Conservation (phyloP, 2,113 vertebrate genomes). For the Marmota monax region DNA sequence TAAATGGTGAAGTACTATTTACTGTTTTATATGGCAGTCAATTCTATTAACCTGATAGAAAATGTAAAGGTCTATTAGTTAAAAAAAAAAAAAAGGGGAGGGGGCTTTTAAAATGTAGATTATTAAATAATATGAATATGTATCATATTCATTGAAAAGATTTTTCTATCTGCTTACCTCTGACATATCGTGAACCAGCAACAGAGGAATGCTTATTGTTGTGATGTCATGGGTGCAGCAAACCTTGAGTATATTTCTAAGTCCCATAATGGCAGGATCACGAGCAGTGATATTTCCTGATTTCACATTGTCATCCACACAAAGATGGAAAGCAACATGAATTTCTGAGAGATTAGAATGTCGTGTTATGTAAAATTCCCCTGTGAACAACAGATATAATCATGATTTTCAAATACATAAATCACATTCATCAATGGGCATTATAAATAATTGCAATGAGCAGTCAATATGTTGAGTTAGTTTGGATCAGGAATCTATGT, state of each 20-base stretch:
- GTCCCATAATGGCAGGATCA: constrained; percentile 98
- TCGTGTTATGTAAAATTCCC: constrained; percentile 97
- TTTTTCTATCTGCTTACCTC: constrained; percentile 89
- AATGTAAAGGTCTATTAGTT: not conserved
- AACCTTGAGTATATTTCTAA: constrained; percentile 98
- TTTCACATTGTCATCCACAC: constrained; percentile 97
- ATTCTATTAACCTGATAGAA: not conserved
- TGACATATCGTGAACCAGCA: constrained; percentile 98
- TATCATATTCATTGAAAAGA: fast-evolving
- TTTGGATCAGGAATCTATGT: not conserved
- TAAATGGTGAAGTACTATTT: constrained; percentile 1
- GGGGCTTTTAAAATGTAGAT: not conserved
- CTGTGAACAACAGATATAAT: constrained; percentile 82
- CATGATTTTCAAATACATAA: not conserved
- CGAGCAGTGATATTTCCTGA: constrained; percentile 96
- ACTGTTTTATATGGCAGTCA: not conserved
- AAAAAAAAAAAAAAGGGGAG: not conserved
- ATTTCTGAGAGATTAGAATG: constrained; percentile 99
- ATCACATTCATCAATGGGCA: not conserved
- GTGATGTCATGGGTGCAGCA: constrained; percentile 98
- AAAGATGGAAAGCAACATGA: constrained; percentile 97
- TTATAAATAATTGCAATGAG: not conserved
- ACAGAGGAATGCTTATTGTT: constrained; percentile 95
- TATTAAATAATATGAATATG: not conserved
- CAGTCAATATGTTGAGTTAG: not conserved